These are phyloP conservation scores for Tapirus terrestris DNA, from an alignment of 2,113 vertebrate species.

Conservation along the genomic window DNA sequence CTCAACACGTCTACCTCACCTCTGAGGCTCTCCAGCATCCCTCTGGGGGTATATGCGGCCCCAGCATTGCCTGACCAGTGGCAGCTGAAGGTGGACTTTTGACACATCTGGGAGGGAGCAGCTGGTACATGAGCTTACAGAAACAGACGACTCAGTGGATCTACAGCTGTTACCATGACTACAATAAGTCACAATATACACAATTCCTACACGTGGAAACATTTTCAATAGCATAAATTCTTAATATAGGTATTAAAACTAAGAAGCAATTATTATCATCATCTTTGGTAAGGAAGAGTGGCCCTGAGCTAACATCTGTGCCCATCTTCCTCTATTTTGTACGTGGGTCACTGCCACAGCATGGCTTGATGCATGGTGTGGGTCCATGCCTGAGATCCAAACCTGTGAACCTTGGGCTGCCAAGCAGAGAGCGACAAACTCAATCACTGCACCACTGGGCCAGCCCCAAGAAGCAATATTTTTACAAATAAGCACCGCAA, in stretches of 20 bases:
- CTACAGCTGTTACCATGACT: neutral
- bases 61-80: neutral
- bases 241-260: neutral
- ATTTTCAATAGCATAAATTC: neutral
- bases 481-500: neutral
- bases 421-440: too few relatives aligned
- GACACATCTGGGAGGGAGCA: neutral
- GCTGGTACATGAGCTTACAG: neutral
- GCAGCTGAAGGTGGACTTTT: neutral
- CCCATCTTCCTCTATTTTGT: too few relatives aligned
- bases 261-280: neutral
- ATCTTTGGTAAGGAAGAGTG: too few relatives aligned
- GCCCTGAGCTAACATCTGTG: too few relatives aligned
- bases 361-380: too few relatives aligned
- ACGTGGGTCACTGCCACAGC: too few relatives aligned
- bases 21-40: neutral
- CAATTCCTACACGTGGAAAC: neutral
- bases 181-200: neutral
- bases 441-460: too few relatives aligned
- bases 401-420: too few relatives aligned
- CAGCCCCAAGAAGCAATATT: neutral
- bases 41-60: neutral
- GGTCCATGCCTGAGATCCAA: too few relatives aligned
- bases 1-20: neutral
- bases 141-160: neutral